Evolutionary conservation across 2,797 vertebrate genomes (phyloP), one percentile per base, ranked within the genome.

Genomic region (Danio aesculapii): DNA sequence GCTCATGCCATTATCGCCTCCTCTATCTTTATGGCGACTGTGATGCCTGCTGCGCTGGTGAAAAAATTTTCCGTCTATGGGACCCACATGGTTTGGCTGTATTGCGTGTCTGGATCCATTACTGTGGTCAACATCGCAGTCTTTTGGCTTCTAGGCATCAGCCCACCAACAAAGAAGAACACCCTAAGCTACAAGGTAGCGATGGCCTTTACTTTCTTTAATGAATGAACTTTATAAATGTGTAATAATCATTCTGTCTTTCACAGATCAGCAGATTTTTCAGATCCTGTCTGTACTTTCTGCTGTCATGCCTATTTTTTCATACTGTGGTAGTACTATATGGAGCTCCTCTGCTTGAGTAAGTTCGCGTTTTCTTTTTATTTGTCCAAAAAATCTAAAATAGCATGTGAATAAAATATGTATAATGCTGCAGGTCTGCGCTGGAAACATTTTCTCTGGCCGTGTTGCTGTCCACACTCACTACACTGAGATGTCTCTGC

Each of bases 261-360:
- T 84, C 92, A 86, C 91, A 99, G 98, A 91, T 98, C 85, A 94
- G 95, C 41, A 94, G 93, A 88, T 88, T 96, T 92, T 88, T 96
- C 87, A 96, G 94, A 88, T 97, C 95, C 88, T 97, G 95, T 88
- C 64, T 98, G 70, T 98, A 97, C 93, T 96, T 98, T 91, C 89
- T 96, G 81, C 89, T 96, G 82, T 99, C 86, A 30, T 87, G 86
- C 59, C 62, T 87, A 17, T 87, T 85, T 61, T 85, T 85, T 75
- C 84, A 87, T 90, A 83, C 91, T n/a, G 95, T 99, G 88, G 92
- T 98, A 86, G 94, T 99, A 86, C 94, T 99, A 39, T 99, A 99
- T 61, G 98, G 98, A 87, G 98, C 98, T 49, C 97, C 98, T 3
- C 89, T 99, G 83, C 88, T 97, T 62, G 97, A 99, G 98, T 99